Conservation (phyloP, 2,888 invertebrate species). For the Brachypterus glaber region DNA sequence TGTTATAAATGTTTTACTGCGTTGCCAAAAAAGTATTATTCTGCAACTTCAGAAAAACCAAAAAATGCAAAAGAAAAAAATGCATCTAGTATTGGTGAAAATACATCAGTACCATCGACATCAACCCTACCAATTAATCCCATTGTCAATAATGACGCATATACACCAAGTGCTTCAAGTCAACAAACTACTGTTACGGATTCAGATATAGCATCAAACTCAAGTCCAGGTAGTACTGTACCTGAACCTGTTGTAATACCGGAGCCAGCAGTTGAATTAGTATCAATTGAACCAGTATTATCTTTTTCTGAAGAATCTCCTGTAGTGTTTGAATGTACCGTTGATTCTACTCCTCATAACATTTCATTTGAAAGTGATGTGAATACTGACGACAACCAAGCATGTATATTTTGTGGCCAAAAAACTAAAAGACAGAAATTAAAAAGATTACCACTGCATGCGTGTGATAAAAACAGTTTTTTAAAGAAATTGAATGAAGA, state of each 20-base stretch:
- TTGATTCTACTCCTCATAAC: constrained; percentile 10
- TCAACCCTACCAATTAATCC: constrained; percentile 14
- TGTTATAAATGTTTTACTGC: too few species aligned
- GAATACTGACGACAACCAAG: constrained; percentile 8
- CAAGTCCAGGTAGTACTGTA: constrained; percentile 13
- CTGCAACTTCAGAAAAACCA: constrained; percentile 12
- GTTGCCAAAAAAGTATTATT: constrained; percentile 15
- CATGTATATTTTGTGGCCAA: constrained; percentile 17
- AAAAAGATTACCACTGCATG: constrained; percentile 14
- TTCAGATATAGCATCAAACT: constrained; percentile 13
- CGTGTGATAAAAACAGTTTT: constrained; percentile 13
- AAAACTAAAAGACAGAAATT: constrained; percentile 14
- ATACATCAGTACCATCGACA: constrained; percentile 11
- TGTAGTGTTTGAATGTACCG: constrained; percentile 10
- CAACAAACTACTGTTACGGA: constrained; percentile 11
- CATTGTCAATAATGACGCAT: constrained; percentile 13
- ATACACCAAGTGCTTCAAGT: constrained; percentile 12
- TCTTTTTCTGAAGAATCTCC: constrained; percentile 12
- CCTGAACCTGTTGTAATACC: constrained; percentile 15
- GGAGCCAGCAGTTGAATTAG: constrained; percentile 11
- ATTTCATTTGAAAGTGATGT: constrained; percentile 10
- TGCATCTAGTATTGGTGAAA: constrained; percentile 9
- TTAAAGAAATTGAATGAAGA: constrained; percentile 8
- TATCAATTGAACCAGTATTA: constrained; percentile 10
- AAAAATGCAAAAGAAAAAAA: constrained; percentile 11